Evolutionary conservation across 2,888 invertebrate genomes (phyloP).

Genomic region (Notodonta ziczac): DNA sequence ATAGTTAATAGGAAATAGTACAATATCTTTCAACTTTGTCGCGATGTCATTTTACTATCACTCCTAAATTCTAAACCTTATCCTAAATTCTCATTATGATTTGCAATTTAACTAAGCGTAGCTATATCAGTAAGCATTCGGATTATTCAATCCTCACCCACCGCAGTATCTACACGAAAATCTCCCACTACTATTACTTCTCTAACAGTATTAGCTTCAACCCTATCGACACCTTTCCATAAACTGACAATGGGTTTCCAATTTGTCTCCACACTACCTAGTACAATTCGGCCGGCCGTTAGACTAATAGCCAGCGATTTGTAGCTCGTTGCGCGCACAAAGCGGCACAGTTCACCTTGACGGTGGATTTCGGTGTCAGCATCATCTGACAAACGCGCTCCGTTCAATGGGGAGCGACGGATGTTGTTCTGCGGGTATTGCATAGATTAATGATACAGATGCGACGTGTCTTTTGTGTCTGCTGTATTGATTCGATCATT

Average conservation of each 20-base stretch:
- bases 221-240: background rate
- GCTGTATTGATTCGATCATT: constrained; percentile 13
- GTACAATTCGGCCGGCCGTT: constrained; percentile 24
- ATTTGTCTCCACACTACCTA: background rate
- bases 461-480: constrained; percentile 19
- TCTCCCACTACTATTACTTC: too few species aligned
- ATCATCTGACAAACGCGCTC: constrained; percentile 37
- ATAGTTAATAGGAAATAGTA: background rate
- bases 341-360: constrained; percentile 46
- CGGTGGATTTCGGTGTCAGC: constrained; percentile 37
- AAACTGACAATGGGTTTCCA: background rate
- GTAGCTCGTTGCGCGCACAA: constrained; percentile 43
- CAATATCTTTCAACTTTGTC: too few species aligned
- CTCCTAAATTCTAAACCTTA: too few species aligned
- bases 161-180: too few species aligned
- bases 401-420: constrained; percentile 67
- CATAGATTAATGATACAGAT: constrained; percentile 51
- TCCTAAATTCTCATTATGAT: too few species aligned
- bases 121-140: too few species aligned
- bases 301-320: constrained; percentile 38
- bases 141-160: too few species aligned
- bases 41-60: too few species aligned
- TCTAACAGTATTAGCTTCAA: background rate
- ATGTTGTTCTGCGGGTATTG: constrained; percentile 61
- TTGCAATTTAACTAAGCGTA: too few species aligned